Base-by-base conservation (phyloP, 2,888 invertebrate genomes). In the Parnassius apollo region DNA sequence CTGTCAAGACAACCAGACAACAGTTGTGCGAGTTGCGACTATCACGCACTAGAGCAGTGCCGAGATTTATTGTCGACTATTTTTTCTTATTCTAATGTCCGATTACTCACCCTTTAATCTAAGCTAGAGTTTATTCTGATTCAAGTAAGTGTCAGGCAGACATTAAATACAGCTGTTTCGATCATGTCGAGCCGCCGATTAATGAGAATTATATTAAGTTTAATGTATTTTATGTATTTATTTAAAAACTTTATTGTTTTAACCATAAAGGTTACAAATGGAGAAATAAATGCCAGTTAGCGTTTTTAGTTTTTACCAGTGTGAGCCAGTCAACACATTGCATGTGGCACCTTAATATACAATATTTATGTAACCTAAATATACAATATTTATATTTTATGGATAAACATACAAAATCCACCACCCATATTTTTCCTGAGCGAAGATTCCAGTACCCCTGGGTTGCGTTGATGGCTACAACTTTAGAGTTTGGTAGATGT, bases 1-100 rank as follows among this genome's bases (percentile, higher is more conserved):
- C 91, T 91, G 91, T 85, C 85, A 80, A 69, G 86, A 88, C 86
- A 78, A 80, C 83, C 82, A 88, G 90, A 90, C 91, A 88, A 86
- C 91, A 90, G 88, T 89, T 89, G 91, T 85, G 83, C 77, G 71
- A 83, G 81, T 80, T 82, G 86, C 82, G 86, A 85, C 81, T 83
- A 75, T 59, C 71, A 75, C 49, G 49, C 74, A 73, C 72, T 71
- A 69, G 73, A 74, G 69, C 69, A 71, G 72, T 75, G 72, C 75
- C 72, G 75, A 81, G 81, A 87, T 88, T 85, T 83, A 87, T 83
- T 74, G 72, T 67, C 67, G 71, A 81, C 80, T 79, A 81, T 83
- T 85, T 83, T 84, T 82, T 80, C 77, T 77, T 74, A 65, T 62
- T 57, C 61, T 64, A 65, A 63, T 59, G 67, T 62, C 49, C 65